Percentiles rank a stretch among this genome's conserved stretches.
Evolutionary conservation across 2,888 invertebrate species (phyloP).

Genomic region (Philaethria dido): DNA sequence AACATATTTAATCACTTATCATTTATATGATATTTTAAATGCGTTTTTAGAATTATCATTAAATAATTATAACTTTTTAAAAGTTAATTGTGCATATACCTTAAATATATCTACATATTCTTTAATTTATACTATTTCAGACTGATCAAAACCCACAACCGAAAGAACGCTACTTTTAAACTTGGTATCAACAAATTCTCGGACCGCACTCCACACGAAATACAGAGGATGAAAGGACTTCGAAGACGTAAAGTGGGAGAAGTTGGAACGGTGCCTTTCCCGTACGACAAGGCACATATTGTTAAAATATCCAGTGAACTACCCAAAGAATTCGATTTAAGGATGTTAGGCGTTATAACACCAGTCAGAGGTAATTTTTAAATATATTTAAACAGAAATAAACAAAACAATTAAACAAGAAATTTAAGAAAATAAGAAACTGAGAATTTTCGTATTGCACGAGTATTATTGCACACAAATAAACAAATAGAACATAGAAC

Average conservation of each 20-base stretch:
- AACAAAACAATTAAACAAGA: no score
- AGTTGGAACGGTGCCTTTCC: conserved; percentile 60
- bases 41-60: no score
- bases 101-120: no score
- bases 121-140: conserved; percentile 46
- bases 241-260: conserved; percentile 52
- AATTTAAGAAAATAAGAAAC: no score
- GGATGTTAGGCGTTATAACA: conserved; percentile 59
- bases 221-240: conserved; percentile 56
- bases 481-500: no score
- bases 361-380: conserved; percentile 57
- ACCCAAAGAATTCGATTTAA: conserved; percentile 61
- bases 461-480: no score
- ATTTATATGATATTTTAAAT: no score
- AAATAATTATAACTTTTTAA: no score
- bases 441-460: no score
- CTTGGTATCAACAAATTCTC: conserved; percentile 65
- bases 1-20: no score
- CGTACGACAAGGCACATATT: conserved; percentile 55
- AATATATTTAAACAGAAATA: no score
- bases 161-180: conserved; percentile 59
- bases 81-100: no score
- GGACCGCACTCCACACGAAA: conserved; percentile 63
- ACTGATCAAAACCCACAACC: conserved; percentile 54
- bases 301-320: conserved; percentile 48